phyloP scores from a whole-genome alignment of 2,888 invertebrate genomes.

The Acrobasis repandana region DNA sequence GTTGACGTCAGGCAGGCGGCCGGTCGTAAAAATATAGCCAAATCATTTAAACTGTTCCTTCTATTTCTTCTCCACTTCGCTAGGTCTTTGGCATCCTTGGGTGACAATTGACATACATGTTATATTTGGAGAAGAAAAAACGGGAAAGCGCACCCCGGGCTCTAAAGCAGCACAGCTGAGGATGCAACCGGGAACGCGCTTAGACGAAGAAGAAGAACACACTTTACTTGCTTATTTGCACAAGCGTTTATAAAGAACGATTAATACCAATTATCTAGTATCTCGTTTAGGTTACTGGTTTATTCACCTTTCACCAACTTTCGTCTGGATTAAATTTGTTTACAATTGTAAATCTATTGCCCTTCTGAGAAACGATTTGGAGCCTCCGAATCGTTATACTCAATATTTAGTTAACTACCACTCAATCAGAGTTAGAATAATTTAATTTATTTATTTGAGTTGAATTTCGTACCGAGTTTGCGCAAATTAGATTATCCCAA shows the following conservation, averaged over 20 bases:
- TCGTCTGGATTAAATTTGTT: background rate
- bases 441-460: background rate
- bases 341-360: background rate
- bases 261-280: background rate
- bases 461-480: background rate
- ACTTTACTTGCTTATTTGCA: background rate
- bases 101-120: no score
- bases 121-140: no score
- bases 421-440: background rate
- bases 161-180: no score
- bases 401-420: conserved; percentile 2
- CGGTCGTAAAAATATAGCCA: no score
- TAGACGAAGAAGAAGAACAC: no score
- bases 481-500: background rate
- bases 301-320: conserved; percentile 4
- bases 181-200: no score
- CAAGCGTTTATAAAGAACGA: background rate
- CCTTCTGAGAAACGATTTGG: conserved; percentile 3
- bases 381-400: background rate
- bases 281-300: conserved; percentile 2
- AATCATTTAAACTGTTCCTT: no score
- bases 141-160: no score
- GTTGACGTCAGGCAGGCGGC: no score
- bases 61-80: no score
- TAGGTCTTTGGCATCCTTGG: no score